Evolutionary conservation across 2,888 invertebrate species (phyloP), one percentile per base, ranked within the genome.

Genomic region (Lithophane semibrunnea): DNA sequence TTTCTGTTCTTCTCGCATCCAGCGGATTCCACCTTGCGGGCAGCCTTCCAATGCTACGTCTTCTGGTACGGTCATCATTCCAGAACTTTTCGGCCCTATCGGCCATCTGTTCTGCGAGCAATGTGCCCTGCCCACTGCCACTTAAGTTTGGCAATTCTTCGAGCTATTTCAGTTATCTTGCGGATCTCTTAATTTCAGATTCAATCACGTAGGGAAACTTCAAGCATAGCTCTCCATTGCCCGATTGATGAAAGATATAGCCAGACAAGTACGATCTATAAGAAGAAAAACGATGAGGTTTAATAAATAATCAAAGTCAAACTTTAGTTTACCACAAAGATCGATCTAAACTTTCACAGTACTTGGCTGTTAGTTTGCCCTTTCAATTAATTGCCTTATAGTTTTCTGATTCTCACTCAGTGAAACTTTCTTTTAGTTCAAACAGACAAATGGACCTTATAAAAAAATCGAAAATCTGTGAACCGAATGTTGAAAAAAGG

Each of bases 321-420:
- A 44, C 24, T 21, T 65, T 7, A 58, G 24, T 65, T 60, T 52
- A 47, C 52, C 24, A 58, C 49, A 54, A 1, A 79, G 44, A 65
- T 71, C 64, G 29, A 65, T 78, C 71, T 44, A 44, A 78, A 71
- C 44, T 78, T 78, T 79, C 56, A 13, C n/a, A 13, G 12, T 44
- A 21, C 64, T 78, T 49, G 7, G 49, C 64, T 52, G 44, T 70
- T 58, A 79, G 58, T 79, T 79, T 44, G n/a, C 52, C 16, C 47
- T 54, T 52, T 37, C 21, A 77, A 77, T 24, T 77, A 77, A 77
- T 68, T 77, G 61, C 61, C 68, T 77, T 47, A 49, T 37, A 78
- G 71, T 52, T 78, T 56, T 12, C n/a, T 37, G 18, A 9, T 56
- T 16, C n/a, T 37, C n/a, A 9, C 29, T 64, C 49, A 44, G 10